Evolutionary conservation across 2,797 vertebrate species (phyloP), one percentile per base, ranked within the genome.

Genomic region (Champsocephalus esox): DNA sequence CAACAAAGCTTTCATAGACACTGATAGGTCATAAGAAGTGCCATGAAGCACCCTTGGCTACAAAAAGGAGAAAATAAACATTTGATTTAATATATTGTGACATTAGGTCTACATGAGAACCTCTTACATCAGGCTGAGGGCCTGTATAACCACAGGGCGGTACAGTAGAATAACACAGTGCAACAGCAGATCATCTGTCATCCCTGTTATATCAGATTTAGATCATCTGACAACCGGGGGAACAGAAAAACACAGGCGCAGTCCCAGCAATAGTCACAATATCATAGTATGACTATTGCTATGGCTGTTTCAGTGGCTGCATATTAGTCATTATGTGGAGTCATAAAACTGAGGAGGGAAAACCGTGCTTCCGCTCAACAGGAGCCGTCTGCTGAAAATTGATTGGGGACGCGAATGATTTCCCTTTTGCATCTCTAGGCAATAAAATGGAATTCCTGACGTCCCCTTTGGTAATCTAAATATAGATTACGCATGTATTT

Each of bases 401-500:
- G 79, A 88, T 63, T 11, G 62, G 87, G 82, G 86, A 87, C 70
- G 50, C 66, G 77, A 90, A 73, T 91, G 81, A 90, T 89, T 90
- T 90, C 84, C 87, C 83, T 81, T 85, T 87, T 87, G 87, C 82
- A 88, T 90, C 80, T 38, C 73, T 6, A 71, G 67, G 81, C 75
- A 71, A 73, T 60, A 66, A 88, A 86, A 89, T 88, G 80, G 66
- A 88, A 90, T 85, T 90, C 83, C 89, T 84, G 85, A 79, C 86
- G 87, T 85, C 73, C 68, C 75, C 82, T 91, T 85, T 87, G 79
- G 87, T 87, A 87, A 91, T 90, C 86, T 88, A 82, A 84, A 91
- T 91, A 90, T 83, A 91, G 81, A 92, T 92, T 89, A 86, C 44
- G 2, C 63, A 73, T 85, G 76, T 87, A 79, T 90, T 92, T 88